Evolutionary conservation across 2,113 vertebrate species (phyloP), one percentile per base, ranked within the genome.

Genomic region (Pica pica): DNA sequence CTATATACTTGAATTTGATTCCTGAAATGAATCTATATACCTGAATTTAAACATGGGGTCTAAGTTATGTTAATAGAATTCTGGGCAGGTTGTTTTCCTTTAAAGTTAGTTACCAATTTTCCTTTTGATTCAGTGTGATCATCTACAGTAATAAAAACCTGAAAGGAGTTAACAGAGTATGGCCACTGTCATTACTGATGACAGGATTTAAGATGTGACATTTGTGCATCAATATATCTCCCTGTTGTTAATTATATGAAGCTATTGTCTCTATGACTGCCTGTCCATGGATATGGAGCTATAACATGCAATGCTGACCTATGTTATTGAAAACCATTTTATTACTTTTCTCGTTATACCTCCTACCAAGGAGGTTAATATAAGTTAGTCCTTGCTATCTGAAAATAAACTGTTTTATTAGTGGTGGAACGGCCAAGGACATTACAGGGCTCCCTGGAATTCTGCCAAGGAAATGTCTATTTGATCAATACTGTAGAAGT

Each of bases 271-370:
- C 41, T 39, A 6, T 56, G n/a, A 31, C 2, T 13, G 13, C 7
- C 8, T 64, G 35, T 24, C 13, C 41, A 6, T n/a, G 26, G 23
- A 49, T 61, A 53, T 6, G 11, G 39, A 63, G n/a, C 11, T 13
- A 7, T 60, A 75, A 37, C 4, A 23, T 21, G 16, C 15, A 70
- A 13, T 52, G 47, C 5, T 28, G n/a, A 59, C 12, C 44, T 52
- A 37, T 0, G 0, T 16, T 22, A 37, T 42, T 68, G 70, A 84
- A 91, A 47, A 15, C 0, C 3, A 37, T 80, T 89, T 71, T 50
- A 46, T 68, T 80, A 23, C 56, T 76, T 77, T 24, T 39, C 23
- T 73, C 26, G 0, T 80, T 87, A 69, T 56, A 41, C 18, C n/a
- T 74, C n/a, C 20, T 74, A 17, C 28, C 41, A 39, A 74, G 13